These are phyloP conservation scores for Peromyscus leucopus DNA, from an alignment of 2,113 vertebrate genomes.

Conservation along the genomic window DNA sequence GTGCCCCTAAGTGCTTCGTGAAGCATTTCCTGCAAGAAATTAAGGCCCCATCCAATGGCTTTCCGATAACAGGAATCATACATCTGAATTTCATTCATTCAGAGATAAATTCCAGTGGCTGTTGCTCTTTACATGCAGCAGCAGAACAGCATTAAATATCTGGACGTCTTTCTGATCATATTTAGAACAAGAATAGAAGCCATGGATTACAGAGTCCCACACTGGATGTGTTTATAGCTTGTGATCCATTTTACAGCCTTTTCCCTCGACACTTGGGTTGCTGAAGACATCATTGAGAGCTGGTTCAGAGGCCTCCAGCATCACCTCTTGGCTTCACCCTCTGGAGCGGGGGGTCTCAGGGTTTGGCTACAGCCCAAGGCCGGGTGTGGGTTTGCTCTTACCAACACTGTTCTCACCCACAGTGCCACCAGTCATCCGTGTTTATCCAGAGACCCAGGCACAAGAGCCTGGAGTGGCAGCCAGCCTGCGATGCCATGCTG, in stretches of 20 bases:
- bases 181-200: conserved; percentile 40
- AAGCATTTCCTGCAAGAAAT: conserved; percentile 71
- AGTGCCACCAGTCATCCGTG: conserved; percentile 98
- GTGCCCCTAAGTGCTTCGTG: conserved; percentile 63
- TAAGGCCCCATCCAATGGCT: conserved; percentile 54
- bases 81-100: conserved; percentile 72
- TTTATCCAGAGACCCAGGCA: conserved; percentile 96
- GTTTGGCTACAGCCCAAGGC: background rate
- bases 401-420: conserved; percentile 59
- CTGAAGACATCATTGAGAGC: background rate
- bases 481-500: conserved; percentile 94
- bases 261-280: background rate
- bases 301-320: background rate
- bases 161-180: conserved; percentile 61
- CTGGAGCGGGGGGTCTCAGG: background rate
- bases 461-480: conserved; percentile 96
- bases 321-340: accelerated
- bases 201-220: background rate
- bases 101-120: conserved; percentile 46
- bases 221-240: conserved; percentile 20
- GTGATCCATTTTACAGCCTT: conserved; percentile 36
- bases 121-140: conserved; percentile 48
- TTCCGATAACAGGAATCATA: conserved; percentile 65
- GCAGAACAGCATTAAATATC: conserved; percentile 65
- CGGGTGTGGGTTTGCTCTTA: background rate